Percentiles rank a stretch among this genome's conserved stretches.
phyloP scores from a whole-genome alignment of 2,113 vertebrate genomes.

The Fulmarus glacialis region DNA sequence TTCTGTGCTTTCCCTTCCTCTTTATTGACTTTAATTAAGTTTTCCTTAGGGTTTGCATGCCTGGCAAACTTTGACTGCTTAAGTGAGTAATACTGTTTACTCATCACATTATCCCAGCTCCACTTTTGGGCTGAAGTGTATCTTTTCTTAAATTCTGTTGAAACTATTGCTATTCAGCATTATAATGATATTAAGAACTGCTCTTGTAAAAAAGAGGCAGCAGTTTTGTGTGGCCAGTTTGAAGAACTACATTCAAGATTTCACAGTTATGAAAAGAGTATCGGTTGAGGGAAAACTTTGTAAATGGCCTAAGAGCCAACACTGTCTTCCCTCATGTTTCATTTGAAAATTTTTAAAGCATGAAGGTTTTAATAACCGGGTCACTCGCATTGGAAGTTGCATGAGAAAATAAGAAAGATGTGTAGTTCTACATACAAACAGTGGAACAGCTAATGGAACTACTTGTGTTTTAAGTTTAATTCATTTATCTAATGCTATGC shows the following conservation, averaged over 20 bases:
- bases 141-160: slow-evolving; percentile 53
- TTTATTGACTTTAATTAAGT: slow-evolving; percentile 72
- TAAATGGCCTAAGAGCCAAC: not conserved
- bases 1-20: slow-evolving; percentile 35
- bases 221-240: not conserved
- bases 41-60: slow-evolving; percentile 49
- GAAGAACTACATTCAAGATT: not conserved
- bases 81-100: slow-evolving; percentile 62
- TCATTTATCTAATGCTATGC: not conserved
- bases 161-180: slow-evolving; percentile 11
- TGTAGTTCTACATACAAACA: not conserved
- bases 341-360: not conserved
- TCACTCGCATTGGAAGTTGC: not conserved
- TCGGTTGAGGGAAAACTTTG: not conserved
- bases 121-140: slow-evolving; percentile 8
- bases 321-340: not conserved
- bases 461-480: not conserved
- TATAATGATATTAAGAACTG: not conserved
- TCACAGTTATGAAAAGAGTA: not conserved
- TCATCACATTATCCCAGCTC: slow-evolving; percentile 26
- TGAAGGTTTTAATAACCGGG: not conserved
- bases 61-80: slow-evolving; percentile 46
- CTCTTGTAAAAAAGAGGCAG: not conserved
- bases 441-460: not conserved
- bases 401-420: not conserved